phyloP scores from a whole-genome alignment of 2,113 vertebrate genomes.

The Thermophis baileyi region DNA sequence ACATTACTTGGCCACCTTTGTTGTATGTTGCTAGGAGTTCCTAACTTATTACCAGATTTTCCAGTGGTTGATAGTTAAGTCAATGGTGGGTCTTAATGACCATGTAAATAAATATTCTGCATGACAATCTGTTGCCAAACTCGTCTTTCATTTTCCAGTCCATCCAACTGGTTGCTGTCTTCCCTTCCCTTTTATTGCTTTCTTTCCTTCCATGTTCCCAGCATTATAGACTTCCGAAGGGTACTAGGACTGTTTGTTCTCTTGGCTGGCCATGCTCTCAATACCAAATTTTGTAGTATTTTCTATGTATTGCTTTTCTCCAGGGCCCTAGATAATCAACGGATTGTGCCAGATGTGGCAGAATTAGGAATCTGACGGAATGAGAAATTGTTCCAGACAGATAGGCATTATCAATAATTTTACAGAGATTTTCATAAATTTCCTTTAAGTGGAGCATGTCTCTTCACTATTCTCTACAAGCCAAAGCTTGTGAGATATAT shows the following conservation, averaged over 20 bases:
- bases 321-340: neutral
- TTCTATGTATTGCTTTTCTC: neutral
- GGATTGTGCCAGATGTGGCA: neutral
- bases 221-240: neutral
- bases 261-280: neutral
- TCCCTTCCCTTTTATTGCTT: neutral
- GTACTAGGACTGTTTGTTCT: neutral
- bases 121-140: neutral
- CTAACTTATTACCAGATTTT: neutral
- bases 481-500: neutral
- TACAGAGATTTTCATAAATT: neutral
- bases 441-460: neutral
- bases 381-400: neutral
- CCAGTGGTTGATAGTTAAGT: neutral
- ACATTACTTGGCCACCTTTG: neutral
- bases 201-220: neutral
- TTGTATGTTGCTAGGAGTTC: neutral
- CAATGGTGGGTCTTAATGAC: neutral
- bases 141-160: neutral
- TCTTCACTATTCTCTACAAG: neutral
- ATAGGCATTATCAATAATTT: neutral
- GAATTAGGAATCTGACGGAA: neutral
- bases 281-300: neutral
- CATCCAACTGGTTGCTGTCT: neutral
- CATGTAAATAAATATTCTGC: neutral